phyloP scores from a whole-genome alignment of 2,113 vertebrate genomes.

The Chaetorhynchus papuensis region DNA sequence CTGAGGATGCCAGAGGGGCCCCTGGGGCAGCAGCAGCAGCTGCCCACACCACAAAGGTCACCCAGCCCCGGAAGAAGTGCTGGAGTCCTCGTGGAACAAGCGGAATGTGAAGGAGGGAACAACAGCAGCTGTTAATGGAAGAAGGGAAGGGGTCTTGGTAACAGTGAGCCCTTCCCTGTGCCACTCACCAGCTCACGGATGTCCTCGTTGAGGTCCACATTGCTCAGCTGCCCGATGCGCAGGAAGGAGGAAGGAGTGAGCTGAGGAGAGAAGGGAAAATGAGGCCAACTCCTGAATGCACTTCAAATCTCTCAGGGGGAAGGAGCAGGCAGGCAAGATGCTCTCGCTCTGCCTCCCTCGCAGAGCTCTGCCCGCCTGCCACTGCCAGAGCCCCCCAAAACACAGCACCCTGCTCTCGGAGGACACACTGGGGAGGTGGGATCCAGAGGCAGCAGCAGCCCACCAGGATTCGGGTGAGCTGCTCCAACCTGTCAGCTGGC shows the following conservation, averaged over 20 bases:
- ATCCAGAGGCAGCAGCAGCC: background rate
- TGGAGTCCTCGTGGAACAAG: background rate
- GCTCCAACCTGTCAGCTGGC: background rate
- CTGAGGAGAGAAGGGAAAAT: conserved; percentile 60
- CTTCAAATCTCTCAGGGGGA: background rate
- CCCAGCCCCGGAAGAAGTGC: background rate
- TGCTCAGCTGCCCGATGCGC: conserved; percentile 87
- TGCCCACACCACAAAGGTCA: rapidly evolving
- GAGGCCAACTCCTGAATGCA: rapidly evolving
- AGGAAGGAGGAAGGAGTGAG: conserved; percentile 71
- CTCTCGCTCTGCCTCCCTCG: rapidly evolving
- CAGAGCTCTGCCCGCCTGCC: background rate
- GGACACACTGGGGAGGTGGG: rapidly evolving
- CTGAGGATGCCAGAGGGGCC: background rate
- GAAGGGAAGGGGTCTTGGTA: background rate
- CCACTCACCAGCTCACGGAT: conserved; percentile 63
- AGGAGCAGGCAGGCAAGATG: rapidly evolving
- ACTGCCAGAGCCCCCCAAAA: rapidly evolving
- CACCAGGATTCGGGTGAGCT: background rate
- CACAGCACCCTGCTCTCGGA: rapidly evolving
- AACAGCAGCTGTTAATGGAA: background rate
- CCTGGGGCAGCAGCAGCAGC: background rate
- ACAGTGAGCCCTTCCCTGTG: rapidly evolving
- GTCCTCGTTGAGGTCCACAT: conserved; percentile 88
- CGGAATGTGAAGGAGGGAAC: rapidly evolving